Evolutionary conservation across 2,888 invertebrate species (phyloP).

Genomic region (Rotaria macrura): DNA sequence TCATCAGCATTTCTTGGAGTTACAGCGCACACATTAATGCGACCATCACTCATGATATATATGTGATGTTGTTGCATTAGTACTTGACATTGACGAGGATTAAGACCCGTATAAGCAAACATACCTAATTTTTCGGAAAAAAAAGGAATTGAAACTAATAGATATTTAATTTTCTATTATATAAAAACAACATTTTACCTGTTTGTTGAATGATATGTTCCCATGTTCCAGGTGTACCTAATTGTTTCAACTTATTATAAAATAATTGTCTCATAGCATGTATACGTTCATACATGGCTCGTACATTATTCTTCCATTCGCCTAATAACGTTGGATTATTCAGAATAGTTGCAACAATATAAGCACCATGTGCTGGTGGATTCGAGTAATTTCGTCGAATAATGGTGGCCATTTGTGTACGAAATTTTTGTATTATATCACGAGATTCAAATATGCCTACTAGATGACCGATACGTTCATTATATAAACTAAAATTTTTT

Average conservation of each 20-base stretch:
- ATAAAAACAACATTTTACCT: neutral
- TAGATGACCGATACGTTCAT: constrained; percentile 87
- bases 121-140: no score
- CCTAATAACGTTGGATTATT: constrained; percentile 63
- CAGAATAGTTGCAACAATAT: constrained; percentile 74
- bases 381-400: constrained; percentile 87
- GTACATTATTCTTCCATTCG: constrained; percentile 77
- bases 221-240: constrained; percentile 81
- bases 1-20: neutral
- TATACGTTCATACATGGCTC: constrained; percentile 76
- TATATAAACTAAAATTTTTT: constrained; percentile 97
- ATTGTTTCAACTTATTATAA: constrained; percentile 40
- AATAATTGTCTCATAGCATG: constrained; percentile 67
- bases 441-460: constrained; percentile 62
- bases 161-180: neutral
- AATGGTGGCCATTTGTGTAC: constrained; percentile 69
- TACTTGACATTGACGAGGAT: neutral
- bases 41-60: neutral
- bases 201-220: constrained; percentile 68
- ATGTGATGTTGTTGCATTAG: neutral
- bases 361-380: constrained; percentile 87
- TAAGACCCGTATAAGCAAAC: neutral
- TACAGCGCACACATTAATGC: neutral
- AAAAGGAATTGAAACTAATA: no score
- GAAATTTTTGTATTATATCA: constrained; percentile 56